Evolutionary conservation across 2,888 invertebrate species (phyloP), one percentile per base, ranked within the genome.

Genomic region (Pachycephus smyrnensis): DNA sequence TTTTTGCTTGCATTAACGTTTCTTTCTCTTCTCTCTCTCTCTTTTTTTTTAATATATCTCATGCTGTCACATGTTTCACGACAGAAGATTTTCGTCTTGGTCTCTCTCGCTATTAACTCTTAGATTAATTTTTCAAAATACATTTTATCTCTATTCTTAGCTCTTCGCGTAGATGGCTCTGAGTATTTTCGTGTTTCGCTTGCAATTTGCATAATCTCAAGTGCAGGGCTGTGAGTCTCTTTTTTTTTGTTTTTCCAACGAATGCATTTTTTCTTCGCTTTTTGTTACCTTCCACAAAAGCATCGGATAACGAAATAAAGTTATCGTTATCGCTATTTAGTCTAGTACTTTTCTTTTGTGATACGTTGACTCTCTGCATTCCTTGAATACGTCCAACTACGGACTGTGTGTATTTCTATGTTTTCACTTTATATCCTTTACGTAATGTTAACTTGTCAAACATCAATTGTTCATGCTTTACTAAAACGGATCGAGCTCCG

Each of bases 61-160:
- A 32, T 40, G 74, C 81, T 85, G 80, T 82, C 81, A 81, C 80
- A 80, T 77, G 75, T 78, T 82, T 83, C 81, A 84, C 82, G 80
- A 83, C 79, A 80, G 84, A 81, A 84, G 84, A 84, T 82, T 82
- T 77, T 75, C 75, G 68, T 73, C 40, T 80, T 55, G 79, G 75
- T 71, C 36, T 73, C 76, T 71, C 33, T 68, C 36, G 76, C 76
- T n/a, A 76, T 79, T 77, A 76, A 76, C 77, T 77, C 74, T 75
- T 79, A 80, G 78, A 80, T 75, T 68, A 69, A 55, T 32, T 69
- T 76, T 79, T 76, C 33, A n/a, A 79, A 73, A 77, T 80, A 77
- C 69, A 76, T 71, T n/a, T 76, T 69, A 33, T 68, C 12, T 77
- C 55, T 73, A 77, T 80, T 12, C 68, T 77, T 36, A 74, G 75